Conservation (phyloP, 2,888 invertebrate species). For the Artemia sp. region DNA sequence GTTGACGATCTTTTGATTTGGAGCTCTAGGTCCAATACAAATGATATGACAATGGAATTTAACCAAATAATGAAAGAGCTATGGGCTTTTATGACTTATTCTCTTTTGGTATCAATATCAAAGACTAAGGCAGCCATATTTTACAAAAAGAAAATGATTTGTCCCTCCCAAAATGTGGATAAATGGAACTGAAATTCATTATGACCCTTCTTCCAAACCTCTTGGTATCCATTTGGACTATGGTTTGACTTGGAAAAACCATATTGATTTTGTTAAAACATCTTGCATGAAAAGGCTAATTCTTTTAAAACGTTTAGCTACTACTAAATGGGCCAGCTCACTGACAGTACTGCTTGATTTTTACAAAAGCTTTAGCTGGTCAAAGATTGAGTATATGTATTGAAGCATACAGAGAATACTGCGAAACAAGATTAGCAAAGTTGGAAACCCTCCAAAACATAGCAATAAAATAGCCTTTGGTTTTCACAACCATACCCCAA, state of each 20-base stretch:
- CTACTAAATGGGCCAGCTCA: neutral
- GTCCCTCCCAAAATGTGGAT: neutral
- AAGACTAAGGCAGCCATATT: neutral
- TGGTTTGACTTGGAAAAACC: neutral
- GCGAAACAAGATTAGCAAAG: neutral
- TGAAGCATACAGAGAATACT: neutral
- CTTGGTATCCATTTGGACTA: neutral
- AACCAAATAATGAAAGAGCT: too few relatives aligned
- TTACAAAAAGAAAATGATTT: neutral
- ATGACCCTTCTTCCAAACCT: neutral
- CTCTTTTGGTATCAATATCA: neutral
- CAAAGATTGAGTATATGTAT: constrained; percentile 7
- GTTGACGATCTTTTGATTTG: too few relatives aligned
- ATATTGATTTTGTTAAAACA: neutral
- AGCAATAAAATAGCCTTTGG: neutral
- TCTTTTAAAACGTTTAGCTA: neutral
- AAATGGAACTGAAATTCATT: neutral
- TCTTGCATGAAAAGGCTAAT: neutral
- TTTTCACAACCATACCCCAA: neutral
- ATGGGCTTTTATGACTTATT: too few relatives aligned
- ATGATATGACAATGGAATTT: too few relatives aligned
- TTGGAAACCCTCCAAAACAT: neutral
- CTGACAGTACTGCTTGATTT: neutral
- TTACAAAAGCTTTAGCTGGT: neutral
- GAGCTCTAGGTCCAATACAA: too few relatives aligned